Percentiles rank a stretch among this genome's conserved stretches.
Evolutionary conservation across 2,888 invertebrate genomes (phyloP).

Genomic region (Ormyrus thymus): DNA sequence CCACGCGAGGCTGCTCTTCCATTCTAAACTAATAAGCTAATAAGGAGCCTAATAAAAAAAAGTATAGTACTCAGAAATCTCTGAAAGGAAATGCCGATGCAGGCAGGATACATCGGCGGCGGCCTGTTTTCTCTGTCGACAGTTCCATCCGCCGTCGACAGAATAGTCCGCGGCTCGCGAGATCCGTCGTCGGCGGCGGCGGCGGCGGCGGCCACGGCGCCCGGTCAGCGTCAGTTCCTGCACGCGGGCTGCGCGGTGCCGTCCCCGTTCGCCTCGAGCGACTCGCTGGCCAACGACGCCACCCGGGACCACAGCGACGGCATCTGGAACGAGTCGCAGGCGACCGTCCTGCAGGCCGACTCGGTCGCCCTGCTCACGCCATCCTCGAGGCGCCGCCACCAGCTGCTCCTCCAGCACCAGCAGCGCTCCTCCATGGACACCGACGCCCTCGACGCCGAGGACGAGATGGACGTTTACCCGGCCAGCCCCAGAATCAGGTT

Average conservation of each 20-base stretch:
- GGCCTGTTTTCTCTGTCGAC: neutral
- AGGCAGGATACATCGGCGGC: too few species aligned
- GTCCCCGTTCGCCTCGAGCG: slow-evolving; percentile 88
- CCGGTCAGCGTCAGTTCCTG: slow-evolving; percentile 58
- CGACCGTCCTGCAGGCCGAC: slow-evolving; percentile 87
- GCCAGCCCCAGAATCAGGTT: slow-evolving; percentile 69
- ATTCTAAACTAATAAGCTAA: too few species aligned
- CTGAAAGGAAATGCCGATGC: too few species aligned
- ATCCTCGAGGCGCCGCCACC: slow-evolving; percentile 86
- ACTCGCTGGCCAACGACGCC: slow-evolving; percentile 87
- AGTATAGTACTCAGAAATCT: too few species aligned
- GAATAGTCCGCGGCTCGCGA: slow-evolving; percentile 58
- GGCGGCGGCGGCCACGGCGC: neutral
- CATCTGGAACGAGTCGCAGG: slow-evolving; percentile 93
- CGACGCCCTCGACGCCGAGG: slow-evolving; percentile 83
- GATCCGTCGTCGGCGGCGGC: neutral
- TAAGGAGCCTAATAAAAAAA: too few species aligned
- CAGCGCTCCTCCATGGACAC: slow-evolving; percentile 91
- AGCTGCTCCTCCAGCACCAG: slow-evolving; percentile 87
- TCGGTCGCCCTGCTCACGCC: slow-evolving; percentile 80
- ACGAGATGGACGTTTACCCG: slow-evolving; percentile 66
- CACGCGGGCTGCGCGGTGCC: slow-evolving; percentile 71
- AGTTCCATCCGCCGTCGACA: slow-evolving; percentile 57
- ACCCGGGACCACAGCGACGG: slow-evolving; percentile 90
- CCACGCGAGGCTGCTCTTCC: too few species aligned